Evolutionary conservation across 2,888 invertebrate genomes (phyloP).

Genomic region (Petrophora chlorosata): DNA sequence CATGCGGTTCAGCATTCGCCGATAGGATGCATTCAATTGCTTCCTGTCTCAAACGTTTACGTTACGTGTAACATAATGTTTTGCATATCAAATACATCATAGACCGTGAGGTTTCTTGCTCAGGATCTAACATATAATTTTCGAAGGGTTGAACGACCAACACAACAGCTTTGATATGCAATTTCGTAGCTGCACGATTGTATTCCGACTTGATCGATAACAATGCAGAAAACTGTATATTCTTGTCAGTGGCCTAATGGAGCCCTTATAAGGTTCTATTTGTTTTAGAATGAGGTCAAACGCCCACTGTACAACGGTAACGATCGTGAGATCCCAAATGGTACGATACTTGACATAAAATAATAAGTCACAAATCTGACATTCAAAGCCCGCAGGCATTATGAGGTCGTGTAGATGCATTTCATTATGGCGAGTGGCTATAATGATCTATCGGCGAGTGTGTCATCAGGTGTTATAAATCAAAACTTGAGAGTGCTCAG

Average conservation of each 20-base stretch:
- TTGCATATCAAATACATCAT: conserved; percentile 46
- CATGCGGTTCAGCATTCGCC: conserved; percentile 52
- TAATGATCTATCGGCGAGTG: conserved; percentile 20
- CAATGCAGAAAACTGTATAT: conserved; percentile 54
- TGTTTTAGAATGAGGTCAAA: conserved; percentile 57
- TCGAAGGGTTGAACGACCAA: conserved; percentile 34
- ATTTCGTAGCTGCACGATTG: conserved; percentile 35
- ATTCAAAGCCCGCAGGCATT: conserved; percentile 17
- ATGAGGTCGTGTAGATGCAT: conserved; percentile 9
- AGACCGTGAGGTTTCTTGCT: conserved; percentile 30
- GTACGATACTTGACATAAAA: conserved; percentile 48
- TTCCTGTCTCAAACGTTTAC: conserved; percentile 56
- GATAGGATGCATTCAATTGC: conserved; percentile 56
- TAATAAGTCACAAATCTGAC: conserved; percentile 43
- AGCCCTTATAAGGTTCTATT: conserved; percentile 62
- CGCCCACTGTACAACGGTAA: conserved; percentile 63
- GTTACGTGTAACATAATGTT: conserved; percentile 45
- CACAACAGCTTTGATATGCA: conserved; percentile 28
- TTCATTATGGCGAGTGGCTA: conserved; percentile 4
- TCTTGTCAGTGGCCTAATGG: conserved; percentile 57
- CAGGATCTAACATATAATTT: conserved; percentile 36
- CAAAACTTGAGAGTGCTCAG: conserved; percentile 20
- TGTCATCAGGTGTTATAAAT: conserved; percentile 31
- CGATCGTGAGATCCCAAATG: conserved; percentile 58
- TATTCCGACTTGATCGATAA: conserved; percentile 38